Evolutionary conservation across 2,113 vertebrate genomes (phyloP).

Genomic region (Terrapene triunguis): DNA sequence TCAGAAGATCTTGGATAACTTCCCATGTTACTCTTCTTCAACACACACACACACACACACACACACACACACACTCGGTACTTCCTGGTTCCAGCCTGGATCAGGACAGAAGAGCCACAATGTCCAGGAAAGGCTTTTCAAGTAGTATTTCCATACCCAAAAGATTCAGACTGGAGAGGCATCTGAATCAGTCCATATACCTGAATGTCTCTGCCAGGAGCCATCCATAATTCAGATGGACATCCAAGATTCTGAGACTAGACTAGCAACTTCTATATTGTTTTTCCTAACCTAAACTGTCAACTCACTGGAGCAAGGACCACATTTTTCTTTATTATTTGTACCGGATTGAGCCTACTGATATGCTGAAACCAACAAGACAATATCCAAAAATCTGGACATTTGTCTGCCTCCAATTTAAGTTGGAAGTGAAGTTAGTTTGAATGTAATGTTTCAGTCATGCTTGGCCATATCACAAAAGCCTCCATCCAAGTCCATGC

Average conservation of each 20-base stretch:
- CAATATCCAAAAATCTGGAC: neutral
- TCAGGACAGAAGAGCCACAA: neutral
- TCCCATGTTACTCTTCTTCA: neutral
- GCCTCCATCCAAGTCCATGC: neutral
- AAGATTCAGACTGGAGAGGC: neutral
- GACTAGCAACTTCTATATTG: neutral
- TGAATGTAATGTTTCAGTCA: neutral
- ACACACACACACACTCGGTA: neutral
- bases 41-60: no score
- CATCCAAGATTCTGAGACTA: neutral
- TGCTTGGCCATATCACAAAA: neutral
- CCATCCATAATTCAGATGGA: neutral
- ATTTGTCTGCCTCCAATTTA: neutral
- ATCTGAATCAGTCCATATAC: neutral
- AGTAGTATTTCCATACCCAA: neutral
- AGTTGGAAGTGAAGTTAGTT: neutral
- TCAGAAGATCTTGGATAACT: neutral
- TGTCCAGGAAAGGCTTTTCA: neutral
- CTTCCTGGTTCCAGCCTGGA: neutral
- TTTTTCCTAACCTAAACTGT: neutral
- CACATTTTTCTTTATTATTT: neutral
- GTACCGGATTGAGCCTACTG: neutral
- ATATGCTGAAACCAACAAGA: neutral
- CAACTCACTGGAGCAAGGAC: neutral
- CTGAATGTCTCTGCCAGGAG: neutral